phyloP scores from a whole-genome alignment of 2,888 invertebrate species.

The Vesta saturnalis region DNA sequence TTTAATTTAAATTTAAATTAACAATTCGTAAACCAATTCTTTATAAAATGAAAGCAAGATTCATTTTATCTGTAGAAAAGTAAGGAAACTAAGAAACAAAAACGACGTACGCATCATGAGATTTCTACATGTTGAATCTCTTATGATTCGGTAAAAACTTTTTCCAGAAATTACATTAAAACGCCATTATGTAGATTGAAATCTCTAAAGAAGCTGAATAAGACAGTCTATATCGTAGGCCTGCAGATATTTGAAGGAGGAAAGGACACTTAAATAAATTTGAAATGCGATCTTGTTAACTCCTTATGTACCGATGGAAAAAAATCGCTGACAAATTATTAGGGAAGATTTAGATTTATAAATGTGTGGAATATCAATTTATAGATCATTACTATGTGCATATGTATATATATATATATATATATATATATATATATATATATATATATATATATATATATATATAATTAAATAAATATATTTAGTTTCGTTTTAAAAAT shows the following conservation, averaged over 20 bases:
- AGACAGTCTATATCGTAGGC: constrained; percentile 32
- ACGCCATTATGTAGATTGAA: constrained; percentile 45
- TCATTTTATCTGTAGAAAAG: too few species aligned
- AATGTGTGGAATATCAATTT: too few species aligned
- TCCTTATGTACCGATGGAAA: not conserved
- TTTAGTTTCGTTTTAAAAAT: too few species aligned
- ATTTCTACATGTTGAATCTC: constrained; percentile 35
- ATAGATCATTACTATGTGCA: too few species aligned
- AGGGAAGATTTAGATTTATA: not conserved
- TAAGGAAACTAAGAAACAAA: constrained; percentile 22
- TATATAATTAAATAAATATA: too few species aligned
- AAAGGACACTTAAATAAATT: constrained; percentile 26
- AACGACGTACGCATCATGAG: constrained; percentile 24
- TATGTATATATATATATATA: too few species aligned
- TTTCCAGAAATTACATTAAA: constrained; percentile 43
- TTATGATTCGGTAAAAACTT: constrained; percentile 35
- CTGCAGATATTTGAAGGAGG: constrained; percentile 34
- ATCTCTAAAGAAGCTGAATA: constrained; percentile 36
- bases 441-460: too few species aligned
- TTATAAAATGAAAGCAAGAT: too few species aligned
- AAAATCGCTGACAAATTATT: constrained; percentile 4
- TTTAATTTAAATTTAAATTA: not conserved
- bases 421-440: too few species aligned
- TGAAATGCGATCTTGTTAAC: constrained; percentile 2
- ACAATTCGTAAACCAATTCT: not conserved